phyloP scores from a whole-genome alignment of 2,797 vertebrate species.

The Sebastes goodei region DNA sequence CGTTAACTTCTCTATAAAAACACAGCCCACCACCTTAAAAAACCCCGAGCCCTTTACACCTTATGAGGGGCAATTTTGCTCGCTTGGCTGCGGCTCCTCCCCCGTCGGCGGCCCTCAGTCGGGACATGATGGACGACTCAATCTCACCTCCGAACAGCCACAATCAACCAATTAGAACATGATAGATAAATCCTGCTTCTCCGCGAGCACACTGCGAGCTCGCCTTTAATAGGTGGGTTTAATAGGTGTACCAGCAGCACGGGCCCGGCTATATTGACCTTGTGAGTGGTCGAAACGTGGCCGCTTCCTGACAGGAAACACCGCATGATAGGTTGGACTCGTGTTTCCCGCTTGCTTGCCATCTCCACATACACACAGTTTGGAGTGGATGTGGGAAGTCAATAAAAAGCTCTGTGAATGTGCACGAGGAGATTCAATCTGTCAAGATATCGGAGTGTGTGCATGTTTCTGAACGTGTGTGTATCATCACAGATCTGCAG shows the following conservation, averaged over 20 bases:
- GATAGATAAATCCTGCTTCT: constrained; percentile 77
- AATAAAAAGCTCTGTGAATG: constrained; percentile 30
- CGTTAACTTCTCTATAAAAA: constrained; percentile 75
- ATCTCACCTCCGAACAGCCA: constrained; percentile 75
- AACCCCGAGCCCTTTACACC: constrained; percentile 65
- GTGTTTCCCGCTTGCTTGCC: neutral
- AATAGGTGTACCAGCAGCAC: constrained; percentile 51
- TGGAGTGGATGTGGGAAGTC: constrained; percentile 26
- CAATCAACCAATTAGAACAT: constrained; percentile 82
- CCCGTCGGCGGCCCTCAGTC: constrained; percentile 59
- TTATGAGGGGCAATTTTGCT: constrained; percentile 74
- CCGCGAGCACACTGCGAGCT: constrained; percentile 46
- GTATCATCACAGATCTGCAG: constrained; percentile 41
- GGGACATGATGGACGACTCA: constrained; percentile 82
- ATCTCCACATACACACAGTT: neutral
- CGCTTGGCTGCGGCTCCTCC: constrained; percentile 66
- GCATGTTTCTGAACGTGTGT: constrained; percentile 10
- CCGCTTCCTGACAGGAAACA: constrained; percentile 53
- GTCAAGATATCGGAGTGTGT: constrained; percentile 22
- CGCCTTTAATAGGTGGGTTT: constrained; percentile 67
- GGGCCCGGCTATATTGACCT: constrained; percentile 43
- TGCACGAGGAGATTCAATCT: constrained; percentile 32
- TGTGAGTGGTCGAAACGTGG: constrained; percentile 65
- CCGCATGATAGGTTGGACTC: constrained; percentile 20
- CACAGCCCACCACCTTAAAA: constrained; percentile 73